phyloP scores from a whole-genome alignment of 2,113 vertebrate genomes.

The Rutilus rutilus region DNA sequence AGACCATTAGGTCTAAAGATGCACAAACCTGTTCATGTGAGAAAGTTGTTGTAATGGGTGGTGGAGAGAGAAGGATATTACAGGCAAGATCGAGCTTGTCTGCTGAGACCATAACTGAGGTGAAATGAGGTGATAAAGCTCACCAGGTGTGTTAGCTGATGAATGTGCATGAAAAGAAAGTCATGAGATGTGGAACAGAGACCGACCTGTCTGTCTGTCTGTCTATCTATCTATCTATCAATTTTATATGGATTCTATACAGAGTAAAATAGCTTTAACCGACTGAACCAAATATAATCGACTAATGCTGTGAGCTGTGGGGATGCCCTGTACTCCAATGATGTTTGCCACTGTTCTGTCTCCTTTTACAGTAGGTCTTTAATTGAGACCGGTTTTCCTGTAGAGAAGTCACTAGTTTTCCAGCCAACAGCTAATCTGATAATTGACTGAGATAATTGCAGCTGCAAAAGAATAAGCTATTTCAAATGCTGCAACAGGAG shows the following conservation, averaged over 20 bases:
- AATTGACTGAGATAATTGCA: slow-evolving; percentile 50
- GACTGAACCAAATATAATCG: not conserved
- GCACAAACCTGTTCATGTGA: slow-evolving; percentile 4
- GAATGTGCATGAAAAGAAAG: slow-evolving; percentile 44
- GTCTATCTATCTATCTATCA: not conserved
- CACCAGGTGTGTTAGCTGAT: slow-evolving; percentile 51
- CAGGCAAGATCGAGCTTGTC: slow-evolving; percentile 71
- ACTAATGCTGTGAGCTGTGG: not conserved
- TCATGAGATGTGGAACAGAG: not conserved
- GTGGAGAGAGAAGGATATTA: slow-evolving; percentile 6
- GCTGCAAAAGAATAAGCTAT: slow-evolving; percentile 50
- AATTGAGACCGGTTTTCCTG: slow-evolving; percentile 17
- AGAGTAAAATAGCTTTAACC: not conserved
- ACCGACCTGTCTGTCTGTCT: not conserved
- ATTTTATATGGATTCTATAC: too few species aligned
- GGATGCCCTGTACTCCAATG: not conserved
- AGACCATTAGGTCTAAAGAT: slow-evolving; percentile 33
- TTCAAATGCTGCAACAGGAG: slow-evolving; percentile 9
- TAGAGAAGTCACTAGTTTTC: slow-evolving; percentile 19
- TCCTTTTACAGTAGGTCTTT: not conserved
- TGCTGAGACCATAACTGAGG: slow-evolving; percentile 38
- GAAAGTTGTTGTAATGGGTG: slow-evolving; percentile 5
- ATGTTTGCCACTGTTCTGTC: not conserved
- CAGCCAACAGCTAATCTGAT: slow-evolving; percentile 43
- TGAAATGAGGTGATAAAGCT: slow-evolving; percentile 51